A percentile compares a stretch with the other conserved stretches of the same genome.
phyloP scores from a whole-genome alignment of 2,888 invertebrate genomes.

The Magallana nippona region DNA sequence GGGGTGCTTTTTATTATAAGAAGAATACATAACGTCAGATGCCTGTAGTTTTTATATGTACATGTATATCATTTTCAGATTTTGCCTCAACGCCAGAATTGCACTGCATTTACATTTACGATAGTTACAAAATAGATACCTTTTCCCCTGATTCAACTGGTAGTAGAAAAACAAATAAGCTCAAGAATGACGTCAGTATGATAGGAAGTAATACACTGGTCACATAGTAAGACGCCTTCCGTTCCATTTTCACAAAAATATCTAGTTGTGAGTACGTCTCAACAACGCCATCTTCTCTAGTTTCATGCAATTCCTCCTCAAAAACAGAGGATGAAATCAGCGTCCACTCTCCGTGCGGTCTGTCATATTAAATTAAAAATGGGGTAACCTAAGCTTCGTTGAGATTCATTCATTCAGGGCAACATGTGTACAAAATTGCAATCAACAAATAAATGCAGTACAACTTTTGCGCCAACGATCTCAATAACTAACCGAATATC shows the following conservation, averaged over 20 bases:
- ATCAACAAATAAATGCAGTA: too few relatives aligned
- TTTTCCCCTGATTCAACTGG: conserved; percentile 63
- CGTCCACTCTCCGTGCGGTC: conserved; percentile 48
- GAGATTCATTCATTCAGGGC: too few relatives aligned
- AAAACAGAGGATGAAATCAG: conserved; percentile 31
- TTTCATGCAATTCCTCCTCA: conserved; percentile 34
- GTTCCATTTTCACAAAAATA: conserved; percentile 43
- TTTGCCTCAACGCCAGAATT: too few relatives aligned
- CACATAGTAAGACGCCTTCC: conserved; percentile 59
- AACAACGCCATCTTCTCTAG: background rate
- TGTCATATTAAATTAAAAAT: background rate
- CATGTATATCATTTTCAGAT: too few relatives aligned
- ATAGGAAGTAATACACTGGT: conserved; percentile 60
- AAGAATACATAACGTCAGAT: too few relatives aligned
- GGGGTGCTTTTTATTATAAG: too few relatives aligned
- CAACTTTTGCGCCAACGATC: too few relatives aligned
- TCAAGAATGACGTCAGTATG: conserved; percentile 57
- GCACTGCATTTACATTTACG: too few relatives aligned
- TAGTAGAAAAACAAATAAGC: conserved; percentile 57
- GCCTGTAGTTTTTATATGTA: background rate
- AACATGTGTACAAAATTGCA: too few relatives aligned
- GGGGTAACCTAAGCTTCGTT: too few relatives aligned
- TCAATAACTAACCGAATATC: too few relatives aligned
- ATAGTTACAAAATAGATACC: background rate
- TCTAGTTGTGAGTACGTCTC: conserved; percentile 45